Evolutionary conservation across 2,797 vertebrate genomes (phyloP), one percentile per base, ranked within the genome.

Genomic region (Falco berigora): DNA sequence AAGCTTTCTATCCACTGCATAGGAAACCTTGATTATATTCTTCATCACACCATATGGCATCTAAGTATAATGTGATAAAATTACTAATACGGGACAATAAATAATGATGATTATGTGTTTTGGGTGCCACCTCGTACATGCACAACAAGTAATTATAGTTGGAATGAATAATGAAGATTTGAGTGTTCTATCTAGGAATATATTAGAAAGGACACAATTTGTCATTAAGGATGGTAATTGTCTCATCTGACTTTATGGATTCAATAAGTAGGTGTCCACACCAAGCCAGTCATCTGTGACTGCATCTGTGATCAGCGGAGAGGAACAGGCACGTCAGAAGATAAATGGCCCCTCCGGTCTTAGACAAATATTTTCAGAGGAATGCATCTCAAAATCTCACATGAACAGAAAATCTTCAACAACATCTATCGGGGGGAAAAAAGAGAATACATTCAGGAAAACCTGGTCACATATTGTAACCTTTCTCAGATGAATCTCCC

Each of bases 1-100:
- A 77, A 93, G 52, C 52, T 89, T 95, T 85, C 78, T 62, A 34
- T 77, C 64, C 81, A 32, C 28, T 71, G 68, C 67, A 59, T 58
- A 74, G 86, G 74, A 88, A 87, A 72, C 53, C 32, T 59, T 92
- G 25, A 50, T 90, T 89, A 52, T 30, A 61, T 88, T 95, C 63
- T 86, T 90, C 59, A 52, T 84, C 53, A 34, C 71, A 56, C 86
- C 88, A 67, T 93, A 88, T 92, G 86, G 78, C 86, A 91, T 92
- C 72, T 63, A 92, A 82, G 50, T 91, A 87, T 59, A 92, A 93
- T 72, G 72, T 89, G 81, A 55, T 90, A 93, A 85, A 94, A 95
- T 96, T 92, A 95, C 88, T 91, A 96, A 89, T 87, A 68, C 72
- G 89, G 61, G 78, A 53, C 90, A 92, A 78, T 96, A 97, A 95